Percentiles rank a stretch among this genome's conserved stretches.
Evolutionary conservation across 2,797 vertebrate species (phyloP).

Genomic region (Cryptoblepharus egeriae): DNA sequence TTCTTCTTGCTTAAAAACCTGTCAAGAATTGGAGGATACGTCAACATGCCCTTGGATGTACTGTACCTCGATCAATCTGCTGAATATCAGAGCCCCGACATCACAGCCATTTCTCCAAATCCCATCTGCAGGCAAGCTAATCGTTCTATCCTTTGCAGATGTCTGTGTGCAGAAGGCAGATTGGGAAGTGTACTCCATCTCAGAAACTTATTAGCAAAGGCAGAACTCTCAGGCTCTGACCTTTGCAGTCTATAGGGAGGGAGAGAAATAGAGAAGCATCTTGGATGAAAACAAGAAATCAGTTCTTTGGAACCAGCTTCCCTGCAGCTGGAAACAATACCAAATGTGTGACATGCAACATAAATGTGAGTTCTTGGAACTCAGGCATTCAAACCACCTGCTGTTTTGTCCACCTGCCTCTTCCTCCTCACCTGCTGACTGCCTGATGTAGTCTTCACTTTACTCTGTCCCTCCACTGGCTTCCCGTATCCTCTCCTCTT

Average conservation of each 20-base stretch:
- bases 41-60: not conserved
- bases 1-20: conserved; percentile 27
- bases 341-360: conserved; percentile 31
- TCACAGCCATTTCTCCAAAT: not conserved
- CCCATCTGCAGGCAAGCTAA: rapidly evolving
- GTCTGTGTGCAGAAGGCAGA: not conserved
- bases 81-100: not conserved
- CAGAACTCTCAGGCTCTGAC: not conserved
- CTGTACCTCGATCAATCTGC: not conserved
- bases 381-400: conserved; percentile 4
- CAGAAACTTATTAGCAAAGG: not conserved
- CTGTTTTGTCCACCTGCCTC: conserved; percentile 22
- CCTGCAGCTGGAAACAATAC: conserved; percentile 26
- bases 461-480: not conserved
- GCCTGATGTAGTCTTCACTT: not conserved
- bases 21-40: not conserved
- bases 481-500: not conserved
- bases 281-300: conserved; percentile 1
- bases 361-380: conserved; percentile 42
- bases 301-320: conserved; percentile 35
- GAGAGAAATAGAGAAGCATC: conserved; percentile 26
- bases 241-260: not conserved
- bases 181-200: conserved; percentile 2
- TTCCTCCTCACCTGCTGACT: conserved; percentile 15
- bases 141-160: conserved; percentile 8